phyloP scores from a whole-genome alignment of 2,888 invertebrate genomes.

The Psococerastis gibbosa region DNA sequence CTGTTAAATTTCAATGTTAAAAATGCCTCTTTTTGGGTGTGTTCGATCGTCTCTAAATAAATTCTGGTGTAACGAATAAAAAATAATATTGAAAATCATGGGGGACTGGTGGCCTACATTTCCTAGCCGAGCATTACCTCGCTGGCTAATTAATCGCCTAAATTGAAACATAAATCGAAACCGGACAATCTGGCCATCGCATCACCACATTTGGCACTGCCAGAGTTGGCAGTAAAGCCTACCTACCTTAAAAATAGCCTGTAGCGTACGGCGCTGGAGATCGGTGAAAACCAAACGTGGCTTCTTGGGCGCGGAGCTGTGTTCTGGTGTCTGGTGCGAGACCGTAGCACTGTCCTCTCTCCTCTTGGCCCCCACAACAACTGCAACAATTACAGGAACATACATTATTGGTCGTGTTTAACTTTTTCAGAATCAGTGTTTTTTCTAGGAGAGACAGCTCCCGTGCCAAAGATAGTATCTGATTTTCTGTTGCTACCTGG shows the following conservation, averaged over 20 bases:
- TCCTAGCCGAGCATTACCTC: no score
- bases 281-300: conserved; percentile 99
- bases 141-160: no score
- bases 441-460: conserved; percentile 5
- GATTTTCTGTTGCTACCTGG: conserved; percentile 5
- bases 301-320: conserved; percentile 80
- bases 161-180: no score
- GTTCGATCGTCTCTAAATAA: no score
- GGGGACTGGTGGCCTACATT: no score
- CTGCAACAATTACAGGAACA: neutral
- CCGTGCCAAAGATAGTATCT: neutral
- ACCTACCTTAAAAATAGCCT: conserved; percentile 96
- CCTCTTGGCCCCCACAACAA: conserved; percentile 40
- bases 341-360: conserved; percentile 65
- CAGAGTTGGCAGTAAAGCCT: neutral
- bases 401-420: no score
- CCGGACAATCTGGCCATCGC: no score
- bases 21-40: no score
- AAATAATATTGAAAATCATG: no score
- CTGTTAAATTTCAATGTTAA: no score
- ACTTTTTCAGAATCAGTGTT: conserved; percentile 2
- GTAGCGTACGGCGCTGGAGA: conserved; percentile 98
- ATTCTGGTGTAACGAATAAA: no score
- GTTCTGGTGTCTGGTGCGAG: conserved; percentile 34
- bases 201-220: no score